Evolutionary conservation across 2,797 vertebrate genomes (phyloP), one percentile per base, ranked within the genome.

Genomic region (Lagodon rhomboides): DNA sequence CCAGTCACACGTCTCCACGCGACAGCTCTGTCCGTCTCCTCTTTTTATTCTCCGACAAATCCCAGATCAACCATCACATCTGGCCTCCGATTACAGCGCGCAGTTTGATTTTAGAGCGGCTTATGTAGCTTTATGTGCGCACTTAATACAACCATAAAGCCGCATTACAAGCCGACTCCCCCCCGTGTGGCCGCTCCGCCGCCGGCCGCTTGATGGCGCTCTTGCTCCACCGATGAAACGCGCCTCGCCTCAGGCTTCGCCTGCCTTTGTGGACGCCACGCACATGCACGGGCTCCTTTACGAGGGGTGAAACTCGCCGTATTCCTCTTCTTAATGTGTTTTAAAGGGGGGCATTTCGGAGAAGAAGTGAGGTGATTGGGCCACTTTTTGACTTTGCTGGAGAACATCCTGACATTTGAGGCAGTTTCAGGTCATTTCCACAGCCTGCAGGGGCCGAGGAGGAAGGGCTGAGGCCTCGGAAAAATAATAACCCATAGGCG

Each of bases 131-230:
- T 90, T 83, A 88, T 87, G 87, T 87, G 47, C 65, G 38, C 75
- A 75, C 64, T 89, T 92, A 87, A 90, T 85, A 87, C 88, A 90
- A 87, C 86, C 85, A 87, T 90, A 72, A 84, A 88, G 64, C 58
- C 18, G 22, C 25, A 71, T 78, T 54, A 62, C 23, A 53, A 38
- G 34, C 16, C 5, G 47, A 43, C n/a, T 53, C 25, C 34, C 61
- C 61, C 56, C 59, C 17, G 15, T 2, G 15, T 64, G 77, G 41
- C 44, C 20, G 76, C 44, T 46, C 77, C 3, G 1, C 3, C 1
- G n/a, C 1, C 2, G 23, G 34, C 94, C 98, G 86, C 96, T 94
- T 95, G 98, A 95, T 97, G 97, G 96, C 92, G 95, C 65, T 95
- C 75, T 93, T 95, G 96, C 95, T 97, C 97, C 95, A 97, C 77